Conservation (phyloP, 2,113 vertebrate genomes). For the Prionailurus bengalensis region DNA sequence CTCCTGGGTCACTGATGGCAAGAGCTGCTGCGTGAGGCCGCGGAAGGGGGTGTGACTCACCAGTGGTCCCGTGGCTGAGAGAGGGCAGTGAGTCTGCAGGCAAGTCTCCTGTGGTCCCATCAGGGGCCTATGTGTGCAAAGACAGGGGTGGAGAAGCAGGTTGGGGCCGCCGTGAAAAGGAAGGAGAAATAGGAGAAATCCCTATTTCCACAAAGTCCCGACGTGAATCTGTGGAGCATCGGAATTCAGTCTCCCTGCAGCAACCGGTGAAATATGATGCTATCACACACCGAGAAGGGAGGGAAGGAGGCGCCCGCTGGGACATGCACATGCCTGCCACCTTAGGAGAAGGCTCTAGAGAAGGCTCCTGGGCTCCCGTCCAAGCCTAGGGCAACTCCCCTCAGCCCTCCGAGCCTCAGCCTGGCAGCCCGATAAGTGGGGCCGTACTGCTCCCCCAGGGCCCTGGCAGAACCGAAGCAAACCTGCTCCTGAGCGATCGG, state of each 20-base stretch:
- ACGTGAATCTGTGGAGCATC: rapidly evolving
- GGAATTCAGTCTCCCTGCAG: background rate
- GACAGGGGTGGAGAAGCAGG: background rate
- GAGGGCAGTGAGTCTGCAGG: rapidly evolving
- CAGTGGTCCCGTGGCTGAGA: background rate
- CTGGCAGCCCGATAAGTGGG: background rate
- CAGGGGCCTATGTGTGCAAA: background rate
- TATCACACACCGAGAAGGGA: rapidly evolving
- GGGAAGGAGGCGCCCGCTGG: background rate
- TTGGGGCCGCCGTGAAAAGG: rapidly evolving
- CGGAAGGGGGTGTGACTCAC: rapidly evolving
- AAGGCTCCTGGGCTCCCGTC: background rate
- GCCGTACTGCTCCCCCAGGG: background rate
- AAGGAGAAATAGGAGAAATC: too few species aligned
- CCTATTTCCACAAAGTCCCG: background rate
- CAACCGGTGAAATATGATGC: rapidly evolving
- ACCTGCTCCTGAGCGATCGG: rapidly evolving
- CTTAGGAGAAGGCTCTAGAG: background rate
- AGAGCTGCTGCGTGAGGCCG: rapidly evolving
- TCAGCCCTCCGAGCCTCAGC: rapidly evolving
- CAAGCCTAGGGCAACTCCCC: rapidly evolving
- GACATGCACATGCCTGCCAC: rapidly evolving
- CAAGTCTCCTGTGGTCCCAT: background rate
- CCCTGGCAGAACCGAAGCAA: background rate
- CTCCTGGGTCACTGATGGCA: rapidly evolving